Evolutionary conservation across 2,797 vertebrate species (phyloP).

Genomic region (Pipistrellus pipistrellus): DNA sequence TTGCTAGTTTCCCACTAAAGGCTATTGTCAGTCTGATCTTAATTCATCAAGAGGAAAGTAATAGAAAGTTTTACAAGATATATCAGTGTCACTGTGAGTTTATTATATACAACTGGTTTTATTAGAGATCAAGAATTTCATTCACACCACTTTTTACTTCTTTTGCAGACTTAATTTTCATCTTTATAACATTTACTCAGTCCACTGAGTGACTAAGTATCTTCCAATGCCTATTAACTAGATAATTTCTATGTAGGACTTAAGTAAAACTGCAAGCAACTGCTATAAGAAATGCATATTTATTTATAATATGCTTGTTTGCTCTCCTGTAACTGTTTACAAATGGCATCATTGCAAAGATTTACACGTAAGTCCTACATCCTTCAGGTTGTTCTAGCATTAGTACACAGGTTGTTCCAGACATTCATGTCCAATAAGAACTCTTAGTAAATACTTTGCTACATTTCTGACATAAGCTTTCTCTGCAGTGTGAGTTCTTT

Average conservation of each 20-base stretch:
- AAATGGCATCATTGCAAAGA: constrained; percentile 28
- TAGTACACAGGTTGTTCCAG: neutral
- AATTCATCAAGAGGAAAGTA: neutral
- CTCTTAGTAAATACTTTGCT: neutral
- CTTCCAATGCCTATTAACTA: constrained; percentile 44
- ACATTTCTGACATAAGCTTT: constrained; percentile 22
- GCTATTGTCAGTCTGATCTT: neutral
- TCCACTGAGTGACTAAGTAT: neutral
- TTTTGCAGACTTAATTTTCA: constrained; percentile 62
- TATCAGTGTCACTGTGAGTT: constrained; percentile 34
- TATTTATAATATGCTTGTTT: constrained; percentile 12
- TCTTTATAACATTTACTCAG: constrained; percentile 42
- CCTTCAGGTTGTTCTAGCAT: constrained; percentile 8
- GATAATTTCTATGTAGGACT: constrained; percentile 55
- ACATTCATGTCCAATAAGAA: constrained; percentile 8
- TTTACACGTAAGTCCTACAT: constrained; percentile 26
- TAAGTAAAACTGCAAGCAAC: constrained; percentile 42
- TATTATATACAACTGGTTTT: constrained; percentile 58
- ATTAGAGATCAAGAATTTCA: constrained; percentile 61
- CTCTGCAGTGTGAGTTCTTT: constrained; percentile 2
- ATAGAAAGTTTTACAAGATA: constrained; percentile 20
- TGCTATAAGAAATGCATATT: constrained; percentile 32
- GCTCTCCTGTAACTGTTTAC: constrained; percentile 10
- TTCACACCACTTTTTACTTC: constrained; percentile 46
- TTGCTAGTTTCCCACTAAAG: neutral